phyloP scores from a whole-genome alignment of 2,888 invertebrate genomes.

The Drosophila mulleri region DNA sequence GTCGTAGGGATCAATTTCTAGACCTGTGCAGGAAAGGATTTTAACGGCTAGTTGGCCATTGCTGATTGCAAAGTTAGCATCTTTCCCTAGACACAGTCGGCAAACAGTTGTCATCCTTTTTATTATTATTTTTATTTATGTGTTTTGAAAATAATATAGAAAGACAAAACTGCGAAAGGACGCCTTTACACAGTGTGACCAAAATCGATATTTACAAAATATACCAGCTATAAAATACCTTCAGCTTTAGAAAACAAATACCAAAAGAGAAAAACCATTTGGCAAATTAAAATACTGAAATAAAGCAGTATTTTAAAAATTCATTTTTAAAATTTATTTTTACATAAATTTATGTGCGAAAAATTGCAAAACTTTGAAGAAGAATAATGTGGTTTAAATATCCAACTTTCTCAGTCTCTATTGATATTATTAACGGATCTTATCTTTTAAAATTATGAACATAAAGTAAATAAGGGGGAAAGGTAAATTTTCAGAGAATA shows the following conservation, averaged over 20 bases:
- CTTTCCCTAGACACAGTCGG: constrained; percentile 55
- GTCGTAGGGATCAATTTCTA: constrained; percentile 58
- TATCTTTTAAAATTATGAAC: too few relatives aligned
- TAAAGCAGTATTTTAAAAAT: background rate
- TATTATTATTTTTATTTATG: background rate
- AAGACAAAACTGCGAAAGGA: constrained; percentile 13
- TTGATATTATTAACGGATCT: too few relatives aligned
- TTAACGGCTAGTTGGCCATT: constrained; percentile 23
- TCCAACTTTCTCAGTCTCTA: too few relatives aligned
- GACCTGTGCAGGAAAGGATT: constrained; percentile 54
- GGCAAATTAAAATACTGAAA: background rate
- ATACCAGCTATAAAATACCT: background rate
- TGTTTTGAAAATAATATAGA: background rate
- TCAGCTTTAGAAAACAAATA: background rate
- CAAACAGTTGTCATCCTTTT: constrained; percentile 47
- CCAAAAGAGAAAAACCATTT: background rate
- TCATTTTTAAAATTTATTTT: background rate
- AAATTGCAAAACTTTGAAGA: background rate
- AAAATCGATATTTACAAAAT: background rate
- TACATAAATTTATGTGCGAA: too few relatives aligned
- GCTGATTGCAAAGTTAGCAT: constrained; percentile 44
- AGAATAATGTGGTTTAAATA: too few relatives aligned
- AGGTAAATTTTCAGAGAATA: too few relatives aligned
- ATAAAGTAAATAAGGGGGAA: too few relatives aligned
- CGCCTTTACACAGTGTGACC: constrained; percentile 12